phyloP scores from a whole-genome alignment of 2,888 invertebrate genomes.

The Ashinkailepas kermadecensis region DNA sequence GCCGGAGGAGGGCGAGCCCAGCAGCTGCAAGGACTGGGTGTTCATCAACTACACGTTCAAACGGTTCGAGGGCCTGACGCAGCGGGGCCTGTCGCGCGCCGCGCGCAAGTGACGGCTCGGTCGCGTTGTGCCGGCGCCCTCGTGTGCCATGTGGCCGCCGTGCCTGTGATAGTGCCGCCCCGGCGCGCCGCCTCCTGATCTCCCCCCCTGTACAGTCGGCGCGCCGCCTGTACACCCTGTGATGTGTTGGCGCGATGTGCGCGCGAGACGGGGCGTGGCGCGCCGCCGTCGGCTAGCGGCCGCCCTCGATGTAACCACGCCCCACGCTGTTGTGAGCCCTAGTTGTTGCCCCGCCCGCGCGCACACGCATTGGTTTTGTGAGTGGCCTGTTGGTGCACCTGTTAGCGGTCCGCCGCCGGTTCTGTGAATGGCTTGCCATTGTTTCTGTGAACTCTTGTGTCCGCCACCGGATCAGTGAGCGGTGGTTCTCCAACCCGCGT shows the following conservation, averaged over 20 bases:
- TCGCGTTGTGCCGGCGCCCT: not conserved
- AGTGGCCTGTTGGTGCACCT: no score
- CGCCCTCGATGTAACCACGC: not conserved
- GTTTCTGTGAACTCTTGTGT: no score
- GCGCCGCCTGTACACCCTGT: not conserved
- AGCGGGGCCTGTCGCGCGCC: conserved; percentile 53
- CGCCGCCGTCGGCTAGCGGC: not conserved
- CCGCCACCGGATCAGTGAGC: no score
- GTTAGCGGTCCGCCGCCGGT: no score
- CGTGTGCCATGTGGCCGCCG: not conserved
- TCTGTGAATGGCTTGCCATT: no score
- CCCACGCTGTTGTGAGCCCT: conserved; percentile 4
- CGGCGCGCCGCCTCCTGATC: not conserved
- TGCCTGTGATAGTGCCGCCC: conserved; percentile 1
- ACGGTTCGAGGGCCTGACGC: conserved; percentile 94
- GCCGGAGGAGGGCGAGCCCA: conserved; percentile 71
- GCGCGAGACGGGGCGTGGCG: not conserved
- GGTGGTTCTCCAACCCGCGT: no score
- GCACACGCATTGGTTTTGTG: no score
- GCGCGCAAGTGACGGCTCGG: conserved; percentile 24
- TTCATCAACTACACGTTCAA: conserved; percentile 99
- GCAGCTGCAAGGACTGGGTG: conserved; percentile 93
- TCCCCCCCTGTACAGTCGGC: not conserved
- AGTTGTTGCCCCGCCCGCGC: not conserved
- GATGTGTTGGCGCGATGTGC: not conserved